A percentile compares a stretch with the other conserved stretches of the same genome.
These are phyloP conservation scores for Bombus superbus DNA, from an alignment of 1,140 invertebrate species.

Conservation along the genomic window DNA sequence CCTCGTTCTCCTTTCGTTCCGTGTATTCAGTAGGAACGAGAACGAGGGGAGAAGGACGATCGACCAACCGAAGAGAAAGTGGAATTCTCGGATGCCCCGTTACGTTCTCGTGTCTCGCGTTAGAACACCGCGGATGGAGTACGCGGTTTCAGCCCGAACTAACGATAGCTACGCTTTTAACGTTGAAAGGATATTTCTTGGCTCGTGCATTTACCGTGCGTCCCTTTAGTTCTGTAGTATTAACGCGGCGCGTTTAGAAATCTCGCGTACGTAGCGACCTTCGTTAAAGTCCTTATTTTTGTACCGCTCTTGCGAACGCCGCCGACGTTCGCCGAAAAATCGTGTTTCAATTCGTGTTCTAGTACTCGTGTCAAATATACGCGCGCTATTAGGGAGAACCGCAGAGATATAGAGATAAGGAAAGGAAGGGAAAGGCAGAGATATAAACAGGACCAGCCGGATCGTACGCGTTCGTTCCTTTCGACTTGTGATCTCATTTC, in stretches of 20 bases:
- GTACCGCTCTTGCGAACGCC: slow-evolving; percentile 47
- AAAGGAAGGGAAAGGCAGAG: not conserved
- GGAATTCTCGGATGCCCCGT: not conserved
- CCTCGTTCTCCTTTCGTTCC: slow-evolving; percentile 37
- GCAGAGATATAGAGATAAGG: slow-evolving; percentile 14
- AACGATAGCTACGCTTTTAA: slow-evolving; percentile 56
- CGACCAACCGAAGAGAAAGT: not conserved
- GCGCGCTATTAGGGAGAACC: slow-evolving; percentile 4
- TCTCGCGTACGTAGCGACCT: slow-evolving; percentile 48
- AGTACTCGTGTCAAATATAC: slow-evolving; percentile 34
- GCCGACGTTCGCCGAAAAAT: slow-evolving; percentile 11
- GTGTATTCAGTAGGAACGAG: not conserved
- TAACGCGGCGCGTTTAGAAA: slow-evolving; percentile 54
- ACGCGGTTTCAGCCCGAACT: slow-evolving; percentile 35
- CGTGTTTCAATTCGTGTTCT: slow-evolving; percentile 38
- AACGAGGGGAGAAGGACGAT: slow-evolving; percentile 33
- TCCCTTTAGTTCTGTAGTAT: slow-evolving; percentile 52
- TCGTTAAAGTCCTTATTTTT: slow-evolving; percentile 65
- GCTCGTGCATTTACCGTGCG: slow-evolving; percentile 37
- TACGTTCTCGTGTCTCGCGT: slow-evolving; percentile 30
- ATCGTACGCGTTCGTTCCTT: slow-evolving; percentile 52
- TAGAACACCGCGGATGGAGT: slow-evolving; percentile 21
- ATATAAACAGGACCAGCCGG: slow-evolving; percentile 22
- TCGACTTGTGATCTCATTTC: slow-evolving; percentile 68
- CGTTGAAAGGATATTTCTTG: slow-evolving; percentile 51